These are phyloP conservation scores for Eremophila alpestris DNA, from an alignment of 2,797 vertebrate genomes.

Conservation along the genomic window DNA sequence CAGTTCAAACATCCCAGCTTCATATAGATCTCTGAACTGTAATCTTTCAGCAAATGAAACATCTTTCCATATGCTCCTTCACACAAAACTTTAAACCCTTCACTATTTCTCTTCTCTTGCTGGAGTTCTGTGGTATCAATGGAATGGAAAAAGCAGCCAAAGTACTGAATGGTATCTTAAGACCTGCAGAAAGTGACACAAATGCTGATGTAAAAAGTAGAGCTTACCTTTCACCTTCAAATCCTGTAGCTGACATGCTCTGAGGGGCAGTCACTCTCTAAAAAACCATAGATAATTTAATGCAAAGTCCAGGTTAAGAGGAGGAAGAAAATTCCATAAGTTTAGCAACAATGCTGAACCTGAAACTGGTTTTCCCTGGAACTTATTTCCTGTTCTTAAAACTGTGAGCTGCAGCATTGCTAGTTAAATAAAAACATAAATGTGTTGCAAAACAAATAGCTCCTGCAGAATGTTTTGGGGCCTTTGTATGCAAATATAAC, in stretches of 20 bases:
- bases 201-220: background rate
- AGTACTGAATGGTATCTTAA: background rate
- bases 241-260: background rate
- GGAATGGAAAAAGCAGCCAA: background rate
- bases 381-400: background rate
- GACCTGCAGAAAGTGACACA: background rate
- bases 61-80: background rate
- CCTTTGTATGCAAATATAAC: background rate
- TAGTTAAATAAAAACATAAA: background rate
- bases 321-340: background rate
- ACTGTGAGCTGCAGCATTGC: background rate
- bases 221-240: background rate
- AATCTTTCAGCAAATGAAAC: background rate
- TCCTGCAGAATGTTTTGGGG: background rate
- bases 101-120: background rate
- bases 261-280: background rate
- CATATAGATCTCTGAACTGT: background rate
- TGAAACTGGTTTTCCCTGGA: background rate
- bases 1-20: background rate
- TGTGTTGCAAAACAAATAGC: background rate
- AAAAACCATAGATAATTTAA: background rate
- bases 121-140: background rate
- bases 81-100: background rate
- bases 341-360: background rate
- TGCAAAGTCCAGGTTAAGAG: background rate